These are phyloP conservation scores for Ailuropoda melanoleuca DNA, from an alignment of 2,113 vertebrate species.

Conservation along the genomic window DNA sequence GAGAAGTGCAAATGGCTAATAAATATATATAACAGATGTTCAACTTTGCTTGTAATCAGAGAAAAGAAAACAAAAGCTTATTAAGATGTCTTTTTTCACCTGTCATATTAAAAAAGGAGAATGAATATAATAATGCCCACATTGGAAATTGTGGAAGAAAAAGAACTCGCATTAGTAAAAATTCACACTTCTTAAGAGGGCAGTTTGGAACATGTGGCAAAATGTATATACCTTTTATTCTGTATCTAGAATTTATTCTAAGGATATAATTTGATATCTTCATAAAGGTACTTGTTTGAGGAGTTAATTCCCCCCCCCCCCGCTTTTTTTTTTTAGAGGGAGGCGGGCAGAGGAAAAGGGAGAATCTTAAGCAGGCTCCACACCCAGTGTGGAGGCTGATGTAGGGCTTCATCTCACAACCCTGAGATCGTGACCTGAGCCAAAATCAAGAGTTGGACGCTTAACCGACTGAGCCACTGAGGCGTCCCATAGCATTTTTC, in stretches of 20 bases:
- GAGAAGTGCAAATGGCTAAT: not conserved
- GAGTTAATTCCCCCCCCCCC: not conserved
- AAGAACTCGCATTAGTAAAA: not conserved
- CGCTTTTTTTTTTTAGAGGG: not conserved
- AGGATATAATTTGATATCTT: not conserved
- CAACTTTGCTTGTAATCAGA: not conserved
- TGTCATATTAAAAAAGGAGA: not conserved
- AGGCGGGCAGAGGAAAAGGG: not conserved
- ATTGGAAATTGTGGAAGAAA: not conserved
- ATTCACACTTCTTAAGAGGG: not conserved
- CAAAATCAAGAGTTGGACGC: not conserved
- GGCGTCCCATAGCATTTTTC: not conserved
- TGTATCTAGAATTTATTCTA: not conserved
- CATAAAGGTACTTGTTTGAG: not conserved
- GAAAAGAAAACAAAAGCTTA: slow-evolving; percentile 5
- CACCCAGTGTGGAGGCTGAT: not conserved
- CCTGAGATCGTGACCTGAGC: not conserved
- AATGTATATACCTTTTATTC: not conserved
- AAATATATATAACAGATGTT: not conserved
- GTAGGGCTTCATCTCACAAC: not conserved
- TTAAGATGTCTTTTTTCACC: not conserved
- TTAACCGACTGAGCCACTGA: not conserved
- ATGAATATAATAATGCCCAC: not conserved
- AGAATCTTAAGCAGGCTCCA: not conserved
- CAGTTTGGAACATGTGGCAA: not conserved